These are phyloP conservation scores for Vimba vimba DNA, from an alignment of 2,113 vertebrate species.

Conservation along the genomic window DNA sequence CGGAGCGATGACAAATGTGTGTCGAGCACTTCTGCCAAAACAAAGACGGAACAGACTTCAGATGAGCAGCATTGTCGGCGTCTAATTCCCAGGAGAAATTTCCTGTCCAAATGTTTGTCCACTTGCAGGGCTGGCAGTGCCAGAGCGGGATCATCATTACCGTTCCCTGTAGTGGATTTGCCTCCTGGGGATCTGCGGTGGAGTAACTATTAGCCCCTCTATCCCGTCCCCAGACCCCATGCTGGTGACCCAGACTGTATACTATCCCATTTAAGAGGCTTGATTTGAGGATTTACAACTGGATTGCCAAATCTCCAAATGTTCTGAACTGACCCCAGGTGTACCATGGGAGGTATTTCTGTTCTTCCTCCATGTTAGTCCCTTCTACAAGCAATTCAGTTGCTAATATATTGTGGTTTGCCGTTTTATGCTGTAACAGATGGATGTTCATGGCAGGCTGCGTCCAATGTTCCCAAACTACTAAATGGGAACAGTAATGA, in stretches of 20 bases:
- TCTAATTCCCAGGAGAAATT: slow-evolving; percentile 4
- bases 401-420: background rate
- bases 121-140: background rate
- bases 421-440: slow-evolving; percentile 7
- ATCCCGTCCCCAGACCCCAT: background rate
- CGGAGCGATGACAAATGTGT: slow-evolving; percentile 19
- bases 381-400: slow-evolving; percentile 1
- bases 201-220: slow-evolving; percentile 7
- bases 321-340: slow-evolving; percentile 11
- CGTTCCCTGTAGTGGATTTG: slow-evolving; percentile 18
- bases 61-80: background rate
- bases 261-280: slow-evolving; percentile 1
- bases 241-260: background rate
- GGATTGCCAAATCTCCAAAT: background rate
- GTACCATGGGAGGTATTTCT: background rate
- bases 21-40: background rate
- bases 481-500: slow-evolving; percentile 24
- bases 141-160: slow-evolving; percentile 8
- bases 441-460: slow-evolving; percentile 29
- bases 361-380: background rate
- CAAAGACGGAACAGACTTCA: slow-evolving; percentile 23
- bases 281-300: slow-evolving; percentile 14
- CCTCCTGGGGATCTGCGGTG: slow-evolving; percentile 26
- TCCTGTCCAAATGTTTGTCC: slow-evolving; percentile 38
- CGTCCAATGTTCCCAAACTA: slow-evolving; percentile 19